phyloP scores from a whole-genome alignment of 2,888 invertebrate genomes.

The Leuctra nigra region DNA sequence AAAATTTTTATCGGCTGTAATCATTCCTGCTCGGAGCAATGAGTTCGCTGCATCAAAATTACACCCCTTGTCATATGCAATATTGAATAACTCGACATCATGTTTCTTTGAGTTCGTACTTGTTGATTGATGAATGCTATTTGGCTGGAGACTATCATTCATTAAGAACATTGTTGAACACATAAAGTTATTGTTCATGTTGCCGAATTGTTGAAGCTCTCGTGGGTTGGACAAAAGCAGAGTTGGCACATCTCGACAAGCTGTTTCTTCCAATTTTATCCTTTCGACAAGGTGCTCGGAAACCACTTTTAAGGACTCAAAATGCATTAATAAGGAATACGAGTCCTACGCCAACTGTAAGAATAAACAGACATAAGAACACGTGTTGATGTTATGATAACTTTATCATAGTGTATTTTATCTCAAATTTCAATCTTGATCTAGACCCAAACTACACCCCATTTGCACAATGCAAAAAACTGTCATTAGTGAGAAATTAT shows the following conservation, averaged over 20 bases:
- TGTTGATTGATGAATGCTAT: constrained; percentile 24
- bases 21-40: constrained; percentile 37
- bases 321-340: constrained; percentile 25
- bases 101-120: constrained; percentile 26
- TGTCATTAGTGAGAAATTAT: too few relatives aligned
- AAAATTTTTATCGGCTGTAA: constrained; percentile 50
- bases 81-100: constrained; percentile 30
- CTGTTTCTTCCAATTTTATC: constrained; percentile 29
- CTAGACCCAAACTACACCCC: too few relatives aligned
- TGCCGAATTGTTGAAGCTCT: too few relatives aligned
- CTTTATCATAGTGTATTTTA: too few relatives aligned
- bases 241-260: constrained; percentile 22
- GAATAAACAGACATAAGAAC: too few relatives aligned
- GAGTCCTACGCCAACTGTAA: too few relatives aligned
- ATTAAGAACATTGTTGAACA: constrained; percentile 30
- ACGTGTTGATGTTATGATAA: too few relatives aligned
- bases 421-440: too few relatives aligned
- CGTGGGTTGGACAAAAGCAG: background rate
- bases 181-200: constrained; percentile 30
- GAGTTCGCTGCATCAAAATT: constrained; percentile 41
- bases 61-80: constrained; percentile 34
- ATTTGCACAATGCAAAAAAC: too few relatives aligned
- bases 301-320: constrained; percentile 29
- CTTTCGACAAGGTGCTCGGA: constrained; percentile 29
- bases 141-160: constrained; percentile 29